Conservation (phyloP, 1,140 invertebrate genomes). For the Calephelis virginiensis region DNA sequence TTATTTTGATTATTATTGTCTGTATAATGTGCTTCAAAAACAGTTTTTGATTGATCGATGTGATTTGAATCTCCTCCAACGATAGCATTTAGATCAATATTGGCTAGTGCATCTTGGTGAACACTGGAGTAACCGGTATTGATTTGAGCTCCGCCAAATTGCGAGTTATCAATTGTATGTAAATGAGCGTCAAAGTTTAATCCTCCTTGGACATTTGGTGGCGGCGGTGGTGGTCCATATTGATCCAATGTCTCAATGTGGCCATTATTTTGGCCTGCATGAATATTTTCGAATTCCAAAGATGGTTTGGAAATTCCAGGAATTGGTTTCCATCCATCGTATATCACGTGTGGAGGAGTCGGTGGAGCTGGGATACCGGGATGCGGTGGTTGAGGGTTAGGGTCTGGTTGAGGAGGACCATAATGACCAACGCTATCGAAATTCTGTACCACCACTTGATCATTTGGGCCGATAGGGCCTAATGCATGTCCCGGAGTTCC, state of each 20-base stretch:
- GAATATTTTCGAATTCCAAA: conserved; percentile 39
- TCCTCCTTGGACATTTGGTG: conserved; percentile 48
- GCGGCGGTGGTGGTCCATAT: conserved; percentile 58
- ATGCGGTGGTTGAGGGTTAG: conserved; percentile 76
- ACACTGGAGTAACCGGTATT: conserved; percentile 62
- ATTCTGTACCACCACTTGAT: conserved; percentile 61
- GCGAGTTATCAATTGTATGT: conserved; percentile 33
- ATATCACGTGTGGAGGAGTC: conserved; percentile 86
- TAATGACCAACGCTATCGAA: conserved; percentile 66
- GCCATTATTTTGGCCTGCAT: conserved; percentile 23
- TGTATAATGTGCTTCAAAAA: conserved; percentile 75
- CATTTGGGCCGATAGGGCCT: conserved; percentile 57
- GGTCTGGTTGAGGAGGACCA: conserved; percentile 78
- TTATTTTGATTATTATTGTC: conserved; percentile 49
- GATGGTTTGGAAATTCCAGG: conserved; percentile 78
- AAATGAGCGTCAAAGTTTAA: conserved; percentile 46
- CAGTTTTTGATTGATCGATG: conserved; percentile 74
- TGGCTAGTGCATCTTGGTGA: conserved; percentile 69
- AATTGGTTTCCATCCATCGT: conserved; percentile 91
- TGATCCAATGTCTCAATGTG: conserved; percentile 47
- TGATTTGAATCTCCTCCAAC: conserved; percentile 71
- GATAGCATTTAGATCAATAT: conserved; percentile 70
- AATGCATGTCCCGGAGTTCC: conserved; percentile 66
- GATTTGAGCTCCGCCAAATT: conserved; percentile 54
- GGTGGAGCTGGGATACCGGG: conserved; percentile 85